A percentile compares a stretch with the other conserved stretches of the same genome.
phyloP scores from a whole-genome alignment of 2,113 vertebrate genomes.

The Notechis scutatus region DNA sequence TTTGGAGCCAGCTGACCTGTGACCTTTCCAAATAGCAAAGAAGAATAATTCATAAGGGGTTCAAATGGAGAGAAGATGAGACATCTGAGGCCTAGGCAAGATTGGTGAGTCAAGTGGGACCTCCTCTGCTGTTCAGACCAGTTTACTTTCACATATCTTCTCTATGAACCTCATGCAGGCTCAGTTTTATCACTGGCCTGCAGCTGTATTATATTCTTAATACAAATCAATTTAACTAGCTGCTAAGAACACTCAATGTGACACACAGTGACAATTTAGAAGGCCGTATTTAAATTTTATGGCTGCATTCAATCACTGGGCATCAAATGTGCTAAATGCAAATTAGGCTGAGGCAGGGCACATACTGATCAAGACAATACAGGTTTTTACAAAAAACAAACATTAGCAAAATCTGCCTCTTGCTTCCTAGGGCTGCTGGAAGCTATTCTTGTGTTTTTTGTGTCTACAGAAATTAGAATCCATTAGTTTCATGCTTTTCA shows the following conservation, averaged over 20 bases:
- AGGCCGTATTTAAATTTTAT: constrained; percentile 23
- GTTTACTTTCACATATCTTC: constrained; percentile 20
- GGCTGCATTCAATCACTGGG: constrained; percentile 7
- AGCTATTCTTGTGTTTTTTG: neutral
- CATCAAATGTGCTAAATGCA: constrained; percentile 30
- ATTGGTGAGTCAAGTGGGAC: constrained; percentile 38
- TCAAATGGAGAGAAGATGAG: constrained; percentile 59
- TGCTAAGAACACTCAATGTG: constrained; percentile 24
- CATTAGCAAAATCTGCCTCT: neutral
- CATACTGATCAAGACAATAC: constrained; percentile 7
- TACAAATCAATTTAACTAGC: constrained; percentile 43
- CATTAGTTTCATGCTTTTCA: neutral
- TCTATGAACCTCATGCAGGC: constrained; percentile 44
- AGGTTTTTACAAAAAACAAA: constrained; percentile 23
- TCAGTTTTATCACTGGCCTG: constrained; percentile 29
- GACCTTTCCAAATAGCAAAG: constrained; percentile 57
- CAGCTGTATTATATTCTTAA: constrained; percentile 36
- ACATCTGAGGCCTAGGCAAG: constrained; percentile 59
- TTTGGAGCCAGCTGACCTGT: constrained; percentile 54
- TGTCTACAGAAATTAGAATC: constrained; percentile 2
- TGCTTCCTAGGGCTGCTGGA: constrained; percentile 3
- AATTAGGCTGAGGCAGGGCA: constrained; percentile 26
- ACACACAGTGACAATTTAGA: constrained; percentile 39
- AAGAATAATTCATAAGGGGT: constrained; percentile 67
- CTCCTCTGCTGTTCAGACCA: constrained; percentile 3